These are phyloP conservation scores for Agrypnia vestita DNA, from an alignment of 1,140 invertebrate genomes.

Conservation along the genomic window DNA sequence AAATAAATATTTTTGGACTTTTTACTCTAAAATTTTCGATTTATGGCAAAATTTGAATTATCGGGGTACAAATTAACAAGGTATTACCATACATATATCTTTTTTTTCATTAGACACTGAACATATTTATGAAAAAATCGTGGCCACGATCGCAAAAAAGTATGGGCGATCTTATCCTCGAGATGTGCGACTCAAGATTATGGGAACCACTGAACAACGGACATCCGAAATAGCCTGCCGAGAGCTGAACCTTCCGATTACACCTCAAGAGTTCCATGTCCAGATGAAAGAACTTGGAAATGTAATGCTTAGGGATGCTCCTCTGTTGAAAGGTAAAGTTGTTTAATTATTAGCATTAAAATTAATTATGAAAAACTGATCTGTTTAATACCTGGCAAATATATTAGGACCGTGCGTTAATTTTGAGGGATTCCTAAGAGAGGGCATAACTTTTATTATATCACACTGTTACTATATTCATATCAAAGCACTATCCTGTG, in stretches of 20 bases:
- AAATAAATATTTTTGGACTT: too few relatives aligned
- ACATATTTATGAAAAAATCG: constrained; percentile 77
- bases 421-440: too few relatives aligned
- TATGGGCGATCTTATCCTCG: constrained; percentile 84
- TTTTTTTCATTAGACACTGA: constrained; percentile 73
- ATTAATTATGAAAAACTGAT: too few relatives aligned
- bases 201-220: constrained; percentile 83
- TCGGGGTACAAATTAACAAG: too few relatives aligned
- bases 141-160: constrained; percentile 75
- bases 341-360: not conserved
- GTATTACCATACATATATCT: not conserved
- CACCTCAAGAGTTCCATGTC: constrained; percentile 79
- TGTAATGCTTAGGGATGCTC: constrained; percentile 72
- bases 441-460: too few relatives aligned
- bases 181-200: constrained; percentile 80
- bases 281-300: constrained; percentile 74
- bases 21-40: too few relatives aligned
- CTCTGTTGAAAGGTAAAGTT: constrained; percentile 75
- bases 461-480: too few relatives aligned
- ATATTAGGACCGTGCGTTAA: too few relatives aligned
- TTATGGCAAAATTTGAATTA: too few relatives aligned
- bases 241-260: constrained; percentile 81
- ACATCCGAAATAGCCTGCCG: constrained; percentile 83
- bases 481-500: too few relatives aligned
- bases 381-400: too few relatives aligned